A percentile compares a stretch with the other conserved stretches of the same genome.
phyloP scores from a whole-genome alignment of 2,113 vertebrate genomes.

The Petroica traversi region DNA sequence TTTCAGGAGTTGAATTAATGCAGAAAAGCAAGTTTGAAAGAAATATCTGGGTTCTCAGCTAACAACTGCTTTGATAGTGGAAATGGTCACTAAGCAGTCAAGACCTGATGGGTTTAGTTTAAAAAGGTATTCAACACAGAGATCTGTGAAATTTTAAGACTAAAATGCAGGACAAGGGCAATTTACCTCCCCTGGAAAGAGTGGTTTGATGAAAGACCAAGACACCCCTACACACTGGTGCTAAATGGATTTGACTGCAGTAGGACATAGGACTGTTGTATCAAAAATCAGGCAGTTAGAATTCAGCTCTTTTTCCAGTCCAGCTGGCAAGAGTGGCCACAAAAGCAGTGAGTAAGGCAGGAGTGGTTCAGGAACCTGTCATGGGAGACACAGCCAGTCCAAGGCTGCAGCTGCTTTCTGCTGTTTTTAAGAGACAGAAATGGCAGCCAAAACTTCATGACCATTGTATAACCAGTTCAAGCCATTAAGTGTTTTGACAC shows the following conservation, averaged over 20 bases:
- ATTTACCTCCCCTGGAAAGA: neutral
- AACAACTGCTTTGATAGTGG: neutral
- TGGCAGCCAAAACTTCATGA: slow-evolving; percentile 50
- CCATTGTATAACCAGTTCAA: neutral
- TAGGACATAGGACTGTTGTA: neutral
- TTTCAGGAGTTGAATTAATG: neutral
- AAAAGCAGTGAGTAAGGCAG: neutral
- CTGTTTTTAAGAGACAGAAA: slow-evolving; percentile 46
- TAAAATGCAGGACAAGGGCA: neutral
- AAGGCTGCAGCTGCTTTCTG: slow-evolving; percentile 16
- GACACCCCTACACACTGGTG: neutral
- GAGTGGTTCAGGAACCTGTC: neutral
- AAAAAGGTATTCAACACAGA: neutral
- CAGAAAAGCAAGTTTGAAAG: neutral
- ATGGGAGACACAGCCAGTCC: neutral
- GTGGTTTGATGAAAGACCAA: neutral
- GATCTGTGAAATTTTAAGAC: neutral
- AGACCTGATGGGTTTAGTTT: neutral
- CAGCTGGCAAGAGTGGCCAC: neutral
- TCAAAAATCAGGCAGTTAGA: neutral
- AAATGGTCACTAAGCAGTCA: neutral
- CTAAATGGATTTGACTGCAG: neutral
- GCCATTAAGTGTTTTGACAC: neutral
- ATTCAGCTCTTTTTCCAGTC: neutral
- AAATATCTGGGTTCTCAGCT: neutral